Evolutionary conservation across 35 echinoderm and acorn worm species (phyloP).

Genomic region (Heliocidaris erythrogramma): DNA sequence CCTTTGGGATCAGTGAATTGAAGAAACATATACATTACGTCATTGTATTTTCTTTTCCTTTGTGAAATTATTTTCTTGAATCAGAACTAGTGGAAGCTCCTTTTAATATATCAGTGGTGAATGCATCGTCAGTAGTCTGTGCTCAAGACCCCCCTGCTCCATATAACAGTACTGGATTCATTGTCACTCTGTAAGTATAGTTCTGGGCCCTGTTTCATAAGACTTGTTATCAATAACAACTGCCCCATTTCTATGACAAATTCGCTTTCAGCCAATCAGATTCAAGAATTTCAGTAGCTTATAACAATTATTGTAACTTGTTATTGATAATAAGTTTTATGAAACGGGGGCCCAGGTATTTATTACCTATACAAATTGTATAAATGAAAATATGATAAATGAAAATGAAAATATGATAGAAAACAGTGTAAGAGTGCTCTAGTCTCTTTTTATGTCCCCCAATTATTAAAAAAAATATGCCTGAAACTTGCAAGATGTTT

Average conservation of each 20-base stretch:
- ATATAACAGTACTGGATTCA: constrained; percentile 20
- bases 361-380: background rate
- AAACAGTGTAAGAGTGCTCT: background rate
- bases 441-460: background rate
- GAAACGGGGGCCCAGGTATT: background rate
- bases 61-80: background rate
- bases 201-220: background rate
- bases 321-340: background rate
- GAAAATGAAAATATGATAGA: background rate
- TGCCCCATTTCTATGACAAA: no score
- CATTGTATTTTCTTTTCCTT: background rate
- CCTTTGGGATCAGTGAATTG: background rate
- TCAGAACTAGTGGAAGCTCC: background rate
- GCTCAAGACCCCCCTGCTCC: constrained; percentile 28
- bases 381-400: background rate
- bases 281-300: no score
- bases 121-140: background rate
- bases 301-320: background rate
- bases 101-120: constrained; percentile 1
- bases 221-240: no score
- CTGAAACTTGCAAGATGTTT: background rate
- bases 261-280: no score
- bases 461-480: background rate
- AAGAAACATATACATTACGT: background rate
- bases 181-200: constrained; percentile 22